Evolutionary conservation across 2,113 vertebrate species (phyloP).

Genomic region (Petrocephalus zakoni): DNA sequence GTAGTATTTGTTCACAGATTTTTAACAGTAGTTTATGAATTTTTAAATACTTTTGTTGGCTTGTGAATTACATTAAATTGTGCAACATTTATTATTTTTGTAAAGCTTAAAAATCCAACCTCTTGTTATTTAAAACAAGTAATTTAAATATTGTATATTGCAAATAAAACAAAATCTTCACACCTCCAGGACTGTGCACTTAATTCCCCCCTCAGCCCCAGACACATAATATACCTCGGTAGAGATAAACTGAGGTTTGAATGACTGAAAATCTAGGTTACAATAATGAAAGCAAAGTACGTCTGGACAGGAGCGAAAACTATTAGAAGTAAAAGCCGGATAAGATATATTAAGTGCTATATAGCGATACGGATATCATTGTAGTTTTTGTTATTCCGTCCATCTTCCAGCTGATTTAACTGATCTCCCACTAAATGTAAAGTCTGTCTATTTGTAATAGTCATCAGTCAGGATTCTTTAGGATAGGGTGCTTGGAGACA

Average conservation of each 20-base stretch:
- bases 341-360: not conserved
- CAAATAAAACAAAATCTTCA: not conserved
- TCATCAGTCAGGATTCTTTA: not conserved
- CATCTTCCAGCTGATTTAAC: not conserved
- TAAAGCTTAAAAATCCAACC: not conserved
- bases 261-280: not conserved
- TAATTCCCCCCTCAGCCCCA: not conserved
- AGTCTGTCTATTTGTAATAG: not conserved
- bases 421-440: not conserved
- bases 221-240: not conserved
- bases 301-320: not conserved
- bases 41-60: not conserved
- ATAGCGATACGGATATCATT: not conserved
- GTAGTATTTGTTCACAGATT: not conserved
- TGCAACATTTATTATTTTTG: not conserved
- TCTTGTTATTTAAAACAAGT: not conserved
- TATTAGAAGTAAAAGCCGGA: not conserved
- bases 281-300: not conserved
- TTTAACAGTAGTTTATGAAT: not conserved
- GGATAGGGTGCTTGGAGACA: not conserved
- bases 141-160: not conserved
- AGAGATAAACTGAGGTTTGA: not conserved
- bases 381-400: not conserved
- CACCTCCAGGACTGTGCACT: not conserved
- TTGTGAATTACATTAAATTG: not conserved